A percentile compares a stretch with the other conserved stretches of the same genome.
Evolutionary conservation across 2,113 vertebrate genomes (phyloP).

Genomic region (Calypte anna): DNA sequence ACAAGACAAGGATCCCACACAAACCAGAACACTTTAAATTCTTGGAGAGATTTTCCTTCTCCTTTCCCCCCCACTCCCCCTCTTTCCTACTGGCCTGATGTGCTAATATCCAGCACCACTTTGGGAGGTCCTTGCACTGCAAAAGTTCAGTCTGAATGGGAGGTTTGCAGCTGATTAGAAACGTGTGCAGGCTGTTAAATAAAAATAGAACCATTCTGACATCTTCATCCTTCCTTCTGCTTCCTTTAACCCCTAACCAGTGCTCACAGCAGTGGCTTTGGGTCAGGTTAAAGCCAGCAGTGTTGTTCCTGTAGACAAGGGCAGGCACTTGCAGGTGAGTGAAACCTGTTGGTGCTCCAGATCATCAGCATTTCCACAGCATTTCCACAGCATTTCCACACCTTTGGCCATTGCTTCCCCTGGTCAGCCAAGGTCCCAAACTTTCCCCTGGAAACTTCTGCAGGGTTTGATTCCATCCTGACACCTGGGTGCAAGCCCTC

Average conservation of each 20-base stretch:
- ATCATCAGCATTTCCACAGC: not conserved
- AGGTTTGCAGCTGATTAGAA: not conserved
- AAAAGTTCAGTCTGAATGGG: not conserved
- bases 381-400: no score
- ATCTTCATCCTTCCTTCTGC: not conserved
- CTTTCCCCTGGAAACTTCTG: not conserved
- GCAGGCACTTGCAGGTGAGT: not conserved
- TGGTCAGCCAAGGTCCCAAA: not conserved
- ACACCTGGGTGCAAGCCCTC: rapidly evolving
- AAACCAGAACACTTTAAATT: not conserved
- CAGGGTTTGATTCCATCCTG: not conserved
- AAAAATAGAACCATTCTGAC: not conserved
- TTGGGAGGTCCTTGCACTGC: not conserved
- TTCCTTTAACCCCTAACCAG: not conserved
- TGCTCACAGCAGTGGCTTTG: not conserved
- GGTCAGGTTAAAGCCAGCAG: not conserved
- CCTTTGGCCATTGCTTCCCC: not conserved
- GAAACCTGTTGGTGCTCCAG: not conserved
- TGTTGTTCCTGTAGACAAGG: not conserved
- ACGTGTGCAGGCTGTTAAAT: not conserved
- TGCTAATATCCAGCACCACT: not conserved
- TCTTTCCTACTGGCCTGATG: not conserved
- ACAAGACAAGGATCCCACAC: not conserved
- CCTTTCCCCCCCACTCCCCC: no score
- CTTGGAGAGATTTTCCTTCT: not conserved